phyloP scores from a whole-genome alignment of 1,140 invertebrate species.

The Meteorus sp. region DNA sequence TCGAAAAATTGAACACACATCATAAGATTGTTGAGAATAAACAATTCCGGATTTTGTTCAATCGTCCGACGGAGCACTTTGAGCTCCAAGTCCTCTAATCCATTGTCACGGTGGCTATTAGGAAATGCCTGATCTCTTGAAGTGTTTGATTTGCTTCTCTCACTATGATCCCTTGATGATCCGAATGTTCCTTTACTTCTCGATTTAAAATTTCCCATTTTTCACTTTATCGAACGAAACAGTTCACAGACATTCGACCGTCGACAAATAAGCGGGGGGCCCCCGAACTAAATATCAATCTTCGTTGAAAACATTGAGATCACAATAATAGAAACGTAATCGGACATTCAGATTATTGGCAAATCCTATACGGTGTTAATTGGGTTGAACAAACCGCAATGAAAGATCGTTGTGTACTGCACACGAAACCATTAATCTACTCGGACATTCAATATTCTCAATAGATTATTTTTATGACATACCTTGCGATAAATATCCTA shows the following conservation, averaged over 20 bases:
- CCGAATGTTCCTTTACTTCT: background rate
- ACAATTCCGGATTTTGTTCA: slow-evolving; percentile 65
- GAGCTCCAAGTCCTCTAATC: slow-evolving; percentile 37
- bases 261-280: background rate
- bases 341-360: background rate
- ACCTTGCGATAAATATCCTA: slow-evolving; percentile 41
- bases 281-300: too few relatives aligned
- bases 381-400: background rate
- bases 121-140: slow-evolving; percentile 1
- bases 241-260: slow-evolving; percentile 6
- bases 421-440: too few relatives aligned
- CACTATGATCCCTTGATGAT: background rate
- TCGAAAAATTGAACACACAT: slow-evolving; percentile 76
- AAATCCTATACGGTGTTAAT: background rate
- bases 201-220: slow-evolving; percentile 17
- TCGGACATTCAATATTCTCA: background rate
- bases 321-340: too few relatives aligned
- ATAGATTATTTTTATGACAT: background rate
- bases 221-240: background rate
- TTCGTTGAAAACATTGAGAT: too few relatives aligned
- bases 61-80: slow-evolving; percentile 63
- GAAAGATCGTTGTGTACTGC: too few relatives aligned
- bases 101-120: slow-evolving; percentile 5
- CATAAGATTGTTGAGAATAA: slow-evolving; percentile 76
- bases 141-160: background rate